These are phyloP conservation scores for Gryon sp. DNA, from an alignment of 1,140 invertebrate genomes.

Conservation along the genomic window DNA sequence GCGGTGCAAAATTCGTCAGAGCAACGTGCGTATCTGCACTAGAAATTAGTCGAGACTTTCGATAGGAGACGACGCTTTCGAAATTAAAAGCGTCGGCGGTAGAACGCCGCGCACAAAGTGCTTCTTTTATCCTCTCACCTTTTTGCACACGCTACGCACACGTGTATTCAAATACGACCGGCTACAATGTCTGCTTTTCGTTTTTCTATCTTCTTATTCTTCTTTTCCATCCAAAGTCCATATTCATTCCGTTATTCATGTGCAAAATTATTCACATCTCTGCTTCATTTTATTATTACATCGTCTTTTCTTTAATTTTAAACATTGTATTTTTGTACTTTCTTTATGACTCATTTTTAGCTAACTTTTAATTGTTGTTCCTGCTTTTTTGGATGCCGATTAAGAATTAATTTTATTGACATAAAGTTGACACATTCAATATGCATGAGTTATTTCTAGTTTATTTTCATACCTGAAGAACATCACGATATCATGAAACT, in stretches of 20 bases:
- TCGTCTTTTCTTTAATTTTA: not conserved
- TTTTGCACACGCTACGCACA: conserved; percentile 42
- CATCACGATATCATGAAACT: too few relatives aligned
- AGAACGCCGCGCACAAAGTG: conserved; percentile 50
- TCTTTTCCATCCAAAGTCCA: conserved; percentile 67
- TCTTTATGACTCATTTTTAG: too few relatives aligned
- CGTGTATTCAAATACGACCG: too few relatives aligned
- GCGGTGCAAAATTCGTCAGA: conserved; percentile 27
- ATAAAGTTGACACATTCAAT: too few relatives aligned
- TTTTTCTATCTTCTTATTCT: conserved; percentile 42
- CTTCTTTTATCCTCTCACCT: conserved; percentile 60
- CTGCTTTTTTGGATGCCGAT: too few relatives aligned
- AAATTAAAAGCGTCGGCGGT: conserved; percentile 59
- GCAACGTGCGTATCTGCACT: conserved; percentile 27
- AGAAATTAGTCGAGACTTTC: conserved; percentile 66
- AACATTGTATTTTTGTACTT: too few relatives aligned
- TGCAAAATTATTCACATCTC: conserved; percentile 39
- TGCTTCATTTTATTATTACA: conserved; percentile 29
- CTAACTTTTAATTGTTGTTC: too few relatives aligned
- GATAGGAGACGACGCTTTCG: conserved; percentile 44
- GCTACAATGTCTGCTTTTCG: conserved; percentile 62
- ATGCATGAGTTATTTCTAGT: too few relatives aligned
- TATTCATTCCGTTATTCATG: conserved; percentile 71
- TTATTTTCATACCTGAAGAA: too few relatives aligned
- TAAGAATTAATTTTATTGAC: too few relatives aligned